phyloP scores from a whole-genome alignment of 35 echinoderm and acorn worm genomes.

The Patiria miniata region DNA sequence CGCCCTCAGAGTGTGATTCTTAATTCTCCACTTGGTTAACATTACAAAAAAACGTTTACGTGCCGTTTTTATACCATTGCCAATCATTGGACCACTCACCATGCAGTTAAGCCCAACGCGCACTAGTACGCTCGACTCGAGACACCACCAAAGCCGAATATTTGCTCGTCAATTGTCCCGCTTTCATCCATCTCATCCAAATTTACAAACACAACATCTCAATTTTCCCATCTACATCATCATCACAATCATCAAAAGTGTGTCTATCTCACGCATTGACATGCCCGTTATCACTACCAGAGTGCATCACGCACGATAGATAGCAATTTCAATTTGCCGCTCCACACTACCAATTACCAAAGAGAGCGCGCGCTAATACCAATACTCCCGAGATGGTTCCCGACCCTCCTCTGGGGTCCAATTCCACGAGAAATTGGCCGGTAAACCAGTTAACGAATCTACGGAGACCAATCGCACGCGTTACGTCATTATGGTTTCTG shows the following conservation, averaged over 20 bases:
- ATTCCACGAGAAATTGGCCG: conserved; percentile 27
- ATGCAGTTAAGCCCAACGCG: no score
- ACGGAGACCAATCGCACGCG: conserved; percentile 26
- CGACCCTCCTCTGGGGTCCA: conserved; percentile 16
- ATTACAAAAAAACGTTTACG: no score
- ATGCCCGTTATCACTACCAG: no score
- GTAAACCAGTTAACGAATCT: conserved; percentile 31
- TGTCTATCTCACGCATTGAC: no score
- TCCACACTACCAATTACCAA: not conserved
- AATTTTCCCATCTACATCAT: conserved; percentile 7
- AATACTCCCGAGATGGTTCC: conserved; percentile 4
- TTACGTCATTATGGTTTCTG: conserved; percentile 28
- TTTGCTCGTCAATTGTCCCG: not conserved
- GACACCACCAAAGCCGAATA: not conserved
- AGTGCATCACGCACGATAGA: not conserved
- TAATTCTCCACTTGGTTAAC: no score
- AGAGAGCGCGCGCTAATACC: conserved; percentile 16
- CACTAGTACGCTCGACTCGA: not conserved
- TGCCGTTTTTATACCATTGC: no score
- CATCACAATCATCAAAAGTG: not conserved
- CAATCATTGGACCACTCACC: no score
- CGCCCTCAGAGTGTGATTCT: no score
- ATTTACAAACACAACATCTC: conserved; percentile 5
- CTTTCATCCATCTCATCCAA: not conserved
- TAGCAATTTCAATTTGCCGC: conserved; percentile 12